These are phyloP conservation scores for Pituophis catenifer DNA, from an alignment of 2,113 vertebrate genomes.

Conservation along the genomic window DNA sequence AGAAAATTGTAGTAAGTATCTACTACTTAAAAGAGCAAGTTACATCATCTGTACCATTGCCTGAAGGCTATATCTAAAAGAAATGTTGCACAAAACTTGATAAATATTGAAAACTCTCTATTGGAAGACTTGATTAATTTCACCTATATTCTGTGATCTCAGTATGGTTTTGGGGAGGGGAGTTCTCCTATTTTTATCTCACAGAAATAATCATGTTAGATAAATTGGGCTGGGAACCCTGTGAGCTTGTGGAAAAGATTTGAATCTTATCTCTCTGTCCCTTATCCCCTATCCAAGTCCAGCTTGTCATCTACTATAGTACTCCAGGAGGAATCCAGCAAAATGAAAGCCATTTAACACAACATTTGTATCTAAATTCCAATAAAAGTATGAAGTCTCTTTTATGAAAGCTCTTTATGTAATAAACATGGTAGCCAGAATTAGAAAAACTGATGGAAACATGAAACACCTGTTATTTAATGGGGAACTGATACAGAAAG, in stretches of 20 bases:
- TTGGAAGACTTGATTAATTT: neutral
- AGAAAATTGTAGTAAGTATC: conserved; percentile 95
- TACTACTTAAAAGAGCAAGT: too few species aligned
- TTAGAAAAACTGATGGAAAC: conserved; percentile 1
- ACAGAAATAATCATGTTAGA: neutral
- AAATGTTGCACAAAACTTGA: neutral
- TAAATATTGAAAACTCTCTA: neutral
- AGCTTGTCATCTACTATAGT: neutral
- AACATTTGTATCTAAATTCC: neutral
- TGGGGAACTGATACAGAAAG: neutral
- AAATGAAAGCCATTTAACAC: neutral
- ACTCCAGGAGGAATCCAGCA: neutral
- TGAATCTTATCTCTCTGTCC: neutral
- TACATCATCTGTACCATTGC: neutral
- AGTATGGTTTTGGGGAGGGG: neutral
- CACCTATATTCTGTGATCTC: neutral
- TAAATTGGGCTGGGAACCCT: neutral
- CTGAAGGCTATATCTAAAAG: neutral
- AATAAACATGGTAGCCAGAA: neutral
- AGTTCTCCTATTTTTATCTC: neutral
- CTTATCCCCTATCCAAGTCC: neutral
- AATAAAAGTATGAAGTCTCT: neutral
- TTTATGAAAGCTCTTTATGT: neutral
- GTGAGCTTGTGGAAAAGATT: neutral
- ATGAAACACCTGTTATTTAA: neutral